phyloP scores from a whole-genome alignment of 1,140 invertebrate species.

The Cataglyphis hispanica region DNA sequence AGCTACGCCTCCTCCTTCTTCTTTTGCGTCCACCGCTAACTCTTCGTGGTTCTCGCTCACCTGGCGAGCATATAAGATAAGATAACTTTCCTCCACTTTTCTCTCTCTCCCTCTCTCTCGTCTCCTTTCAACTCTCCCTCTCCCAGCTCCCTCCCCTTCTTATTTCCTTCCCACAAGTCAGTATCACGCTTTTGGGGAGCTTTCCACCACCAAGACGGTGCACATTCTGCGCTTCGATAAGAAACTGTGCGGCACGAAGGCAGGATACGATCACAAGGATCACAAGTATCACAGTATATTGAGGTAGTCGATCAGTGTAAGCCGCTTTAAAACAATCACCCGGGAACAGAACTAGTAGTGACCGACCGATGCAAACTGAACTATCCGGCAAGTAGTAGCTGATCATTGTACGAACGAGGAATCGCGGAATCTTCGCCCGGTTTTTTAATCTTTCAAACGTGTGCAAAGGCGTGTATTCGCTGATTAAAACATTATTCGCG shows the following conservation, averaged over 20 bases:
- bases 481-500: too few relatives aligned
- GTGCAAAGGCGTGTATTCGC: background rate
- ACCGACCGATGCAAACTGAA: constrained; percentile 24
- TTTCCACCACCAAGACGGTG: constrained; percentile 71
- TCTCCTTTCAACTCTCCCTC: constrained; percentile 36
- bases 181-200: constrained; percentile 72
- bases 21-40: constrained; percentile 19
- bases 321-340: constrained; percentile 61
- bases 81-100: constrained; percentile 52
- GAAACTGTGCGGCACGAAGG: constrained; percentile 64
- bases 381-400: constrained; percentile 20
- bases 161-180: constrained; percentile 50
- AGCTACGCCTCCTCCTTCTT: constrained; percentile 62
- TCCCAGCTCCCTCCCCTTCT: background rate
- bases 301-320: constrained; percentile 68
- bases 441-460: too few relatives aligned
- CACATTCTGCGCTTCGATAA: constrained; percentile 65
- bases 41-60: constrained; percentile 66
- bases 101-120: constrained; percentile 14
- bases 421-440: constrained; percentile 4
- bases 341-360: constrained; percentile 45
- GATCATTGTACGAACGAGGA: background rate
- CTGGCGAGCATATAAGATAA: constrained; percentile 60
- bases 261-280: constrained; percentile 51
- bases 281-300: constrained; percentile 54